These are phyloP conservation scores for Antrozous pallidus DNA, from an alignment of 2,797 vertebrate species.

Conservation along the genomic window DNA sequence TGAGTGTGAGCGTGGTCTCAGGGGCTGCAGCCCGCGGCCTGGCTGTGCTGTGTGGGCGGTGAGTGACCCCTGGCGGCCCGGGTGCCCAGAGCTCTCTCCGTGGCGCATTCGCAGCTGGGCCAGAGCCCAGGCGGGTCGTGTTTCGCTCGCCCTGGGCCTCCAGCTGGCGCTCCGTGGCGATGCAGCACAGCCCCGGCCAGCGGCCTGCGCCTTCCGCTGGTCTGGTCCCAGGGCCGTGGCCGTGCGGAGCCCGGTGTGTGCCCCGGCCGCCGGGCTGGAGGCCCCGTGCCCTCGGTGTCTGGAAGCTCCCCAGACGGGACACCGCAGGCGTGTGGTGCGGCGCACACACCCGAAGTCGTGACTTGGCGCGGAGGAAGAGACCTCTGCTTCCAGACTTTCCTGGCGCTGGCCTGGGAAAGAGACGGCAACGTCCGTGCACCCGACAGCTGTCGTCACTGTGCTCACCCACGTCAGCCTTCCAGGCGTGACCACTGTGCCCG, in stretches of 20 bases:
- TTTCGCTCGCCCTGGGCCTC: neutral
- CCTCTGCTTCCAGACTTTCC: neutral
- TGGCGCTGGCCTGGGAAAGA: neutral
- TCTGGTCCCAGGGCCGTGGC: neutral
- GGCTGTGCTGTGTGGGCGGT: neutral
- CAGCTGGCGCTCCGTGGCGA: neutral
- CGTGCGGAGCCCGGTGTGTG: neutral
- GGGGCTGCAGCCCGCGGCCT: too few relatives aligned
- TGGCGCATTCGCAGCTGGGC: neutral
- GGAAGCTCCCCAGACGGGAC: accelerated
- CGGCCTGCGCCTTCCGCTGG: accelerated
- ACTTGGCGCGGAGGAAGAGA: neutral
- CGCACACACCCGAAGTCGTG: accelerated
- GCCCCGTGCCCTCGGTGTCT: neutral
- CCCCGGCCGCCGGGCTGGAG: too few relatives aligned
- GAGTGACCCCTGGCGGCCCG: neutral
- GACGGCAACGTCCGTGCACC: accelerated
- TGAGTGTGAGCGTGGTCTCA: neutral
- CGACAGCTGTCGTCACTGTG: neutral
- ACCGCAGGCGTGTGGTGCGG: accelerated
- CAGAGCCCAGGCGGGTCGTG: neutral
- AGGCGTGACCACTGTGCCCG: accelerated
- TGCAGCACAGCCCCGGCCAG: neutral
- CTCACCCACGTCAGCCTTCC: neutral
- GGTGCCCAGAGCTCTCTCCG: neutral